phyloP scores from a whole-genome alignment of 2,113 vertebrate species.

The Toxostoma redivivum region DNA sequence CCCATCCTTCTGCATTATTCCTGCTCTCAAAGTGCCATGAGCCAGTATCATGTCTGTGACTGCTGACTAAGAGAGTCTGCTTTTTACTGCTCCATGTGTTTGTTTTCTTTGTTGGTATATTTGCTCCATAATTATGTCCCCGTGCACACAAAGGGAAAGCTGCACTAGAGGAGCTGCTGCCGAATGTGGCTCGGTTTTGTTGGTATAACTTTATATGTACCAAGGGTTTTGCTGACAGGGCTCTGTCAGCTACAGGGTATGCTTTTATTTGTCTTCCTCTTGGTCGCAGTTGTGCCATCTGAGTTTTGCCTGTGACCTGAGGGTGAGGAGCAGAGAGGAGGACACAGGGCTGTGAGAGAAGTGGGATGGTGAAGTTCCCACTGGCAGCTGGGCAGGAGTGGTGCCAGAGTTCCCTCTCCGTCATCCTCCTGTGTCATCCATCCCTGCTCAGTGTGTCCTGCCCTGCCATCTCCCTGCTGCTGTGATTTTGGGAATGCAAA shows the following conservation, averaged over 20 bases:
- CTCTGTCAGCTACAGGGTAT: neutral
- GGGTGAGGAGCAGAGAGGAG: neutral
- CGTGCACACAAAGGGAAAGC: neutral
- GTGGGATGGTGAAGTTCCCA: neutral
- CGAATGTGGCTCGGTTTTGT: neutral
- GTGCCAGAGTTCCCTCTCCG: neutral
- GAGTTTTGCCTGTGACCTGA: neutral
- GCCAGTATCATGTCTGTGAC: neutral
- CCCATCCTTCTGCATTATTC: neutral
- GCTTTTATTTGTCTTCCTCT: neutral
- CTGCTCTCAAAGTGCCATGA: neutral
- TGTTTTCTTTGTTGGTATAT: neutral
- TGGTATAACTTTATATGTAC: neutral
- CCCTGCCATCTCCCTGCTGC: neutral
- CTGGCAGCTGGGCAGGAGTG: neutral
- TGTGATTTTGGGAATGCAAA: neutral
- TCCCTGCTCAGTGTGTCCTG: fast-evolving
- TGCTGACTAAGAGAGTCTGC: neutral
- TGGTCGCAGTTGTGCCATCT: neutral
- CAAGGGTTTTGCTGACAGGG: neutral
- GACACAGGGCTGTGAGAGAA: neutral
- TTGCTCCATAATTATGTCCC: neutral
- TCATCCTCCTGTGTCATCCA: fast-evolving
- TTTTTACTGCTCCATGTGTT: neutral
- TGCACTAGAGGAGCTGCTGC: neutral